Percentiles rank a stretch among this genome's conserved stretches.
These are phyloP conservation scores for Heterotilapia buettikoferi DNA, from an alignment of 2,113 vertebrate genomes.

Conservation along the genomic window DNA sequence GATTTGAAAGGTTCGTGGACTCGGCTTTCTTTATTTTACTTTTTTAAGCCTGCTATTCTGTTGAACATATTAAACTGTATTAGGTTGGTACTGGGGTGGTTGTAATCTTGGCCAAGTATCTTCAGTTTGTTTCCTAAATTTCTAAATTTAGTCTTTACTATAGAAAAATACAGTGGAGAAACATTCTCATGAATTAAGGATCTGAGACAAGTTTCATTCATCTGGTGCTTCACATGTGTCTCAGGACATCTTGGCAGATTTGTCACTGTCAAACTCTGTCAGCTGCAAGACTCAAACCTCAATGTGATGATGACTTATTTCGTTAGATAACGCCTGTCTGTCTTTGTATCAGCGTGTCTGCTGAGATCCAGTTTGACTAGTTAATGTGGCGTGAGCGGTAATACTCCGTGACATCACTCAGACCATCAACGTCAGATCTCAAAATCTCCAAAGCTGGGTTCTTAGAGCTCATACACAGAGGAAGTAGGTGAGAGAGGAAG, in stretches of 20 bases:
- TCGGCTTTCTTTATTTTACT: neutral
- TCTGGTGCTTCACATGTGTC: neutral
- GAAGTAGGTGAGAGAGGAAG: neutral
- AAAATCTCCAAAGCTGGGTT: neutral
- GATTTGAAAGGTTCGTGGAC: neutral
- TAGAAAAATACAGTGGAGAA: neutral
- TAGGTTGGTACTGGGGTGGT: neutral
- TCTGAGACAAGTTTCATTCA: neutral
- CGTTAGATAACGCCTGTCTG: neutral
- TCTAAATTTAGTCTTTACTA: neutral
- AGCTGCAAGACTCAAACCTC: neutral
- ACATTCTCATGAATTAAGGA: neutral
- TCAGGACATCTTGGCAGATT: neutral
- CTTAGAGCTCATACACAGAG: neutral
- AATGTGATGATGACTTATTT: neutral
- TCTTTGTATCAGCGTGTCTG: neutral
- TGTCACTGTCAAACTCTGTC: neutral
- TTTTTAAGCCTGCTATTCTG: neutral
- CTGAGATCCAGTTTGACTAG: constrained; percentile 29
- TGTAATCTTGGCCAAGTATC: neutral
- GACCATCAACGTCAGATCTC: neutral
- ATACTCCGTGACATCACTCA: neutral
- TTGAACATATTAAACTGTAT: neutral
- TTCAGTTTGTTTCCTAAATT: neutral
- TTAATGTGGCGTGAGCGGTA: neutral